These are phyloP conservation scores for Vipera ursinii DNA, from an alignment of 2,797 vertebrate genomes.

Conservation along the genomic window DNA sequence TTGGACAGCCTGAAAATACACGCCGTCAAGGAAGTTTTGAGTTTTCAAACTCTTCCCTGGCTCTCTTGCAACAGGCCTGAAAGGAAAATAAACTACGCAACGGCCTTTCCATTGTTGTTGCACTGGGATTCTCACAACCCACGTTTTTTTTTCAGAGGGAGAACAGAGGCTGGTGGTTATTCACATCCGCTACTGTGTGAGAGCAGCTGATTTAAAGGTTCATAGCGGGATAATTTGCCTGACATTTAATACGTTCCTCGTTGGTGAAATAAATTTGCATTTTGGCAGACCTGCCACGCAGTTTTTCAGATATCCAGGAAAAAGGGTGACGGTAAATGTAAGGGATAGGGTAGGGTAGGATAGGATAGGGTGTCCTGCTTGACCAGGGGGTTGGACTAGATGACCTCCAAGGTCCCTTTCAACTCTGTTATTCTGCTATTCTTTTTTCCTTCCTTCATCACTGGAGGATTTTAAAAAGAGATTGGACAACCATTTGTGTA, in stretches of 20 bases:
- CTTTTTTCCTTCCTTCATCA: no score
- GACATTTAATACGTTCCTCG: background rate
- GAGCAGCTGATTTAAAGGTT: background rate
- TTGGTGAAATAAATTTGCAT: background rate
- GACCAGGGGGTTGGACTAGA: background rate
- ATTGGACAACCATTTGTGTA: no score
- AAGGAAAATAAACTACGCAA: background rate
- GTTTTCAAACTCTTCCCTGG: background rate
- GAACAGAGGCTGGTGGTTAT: background rate
- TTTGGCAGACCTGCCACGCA: background rate
- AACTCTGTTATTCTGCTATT: background rate
- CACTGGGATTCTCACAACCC: background rate
- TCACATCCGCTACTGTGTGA: background rate
- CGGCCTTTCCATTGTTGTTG: background rate
- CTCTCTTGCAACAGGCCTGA: background rate
- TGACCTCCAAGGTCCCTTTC: background rate
- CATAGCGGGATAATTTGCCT: background rate
- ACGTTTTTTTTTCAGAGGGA: background rate
- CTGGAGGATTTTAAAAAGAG: no score
- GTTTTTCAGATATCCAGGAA: background rate
- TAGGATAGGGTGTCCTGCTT: background rate
- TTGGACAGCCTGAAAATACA: background rate
- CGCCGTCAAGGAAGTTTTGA: no score
- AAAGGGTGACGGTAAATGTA: rapidly evolving
- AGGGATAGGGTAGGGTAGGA: background rate